These are phyloP conservation scores for Adineta ricciae DNA, from an alignment of 2,888 invertebrate species.

Conservation along the genomic window DNA sequence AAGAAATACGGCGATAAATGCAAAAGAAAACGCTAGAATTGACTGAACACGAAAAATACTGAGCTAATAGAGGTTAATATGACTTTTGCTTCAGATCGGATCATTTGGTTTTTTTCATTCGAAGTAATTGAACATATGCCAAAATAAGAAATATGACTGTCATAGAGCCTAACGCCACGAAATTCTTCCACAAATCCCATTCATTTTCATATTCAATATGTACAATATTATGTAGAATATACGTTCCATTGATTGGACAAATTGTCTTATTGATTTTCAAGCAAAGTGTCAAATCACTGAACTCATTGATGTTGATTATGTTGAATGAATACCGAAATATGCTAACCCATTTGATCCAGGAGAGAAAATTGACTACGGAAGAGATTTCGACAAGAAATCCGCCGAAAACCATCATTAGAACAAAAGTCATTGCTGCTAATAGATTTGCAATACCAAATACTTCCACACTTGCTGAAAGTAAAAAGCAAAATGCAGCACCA, in stretches of 20 bases:
- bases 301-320: not conserved
- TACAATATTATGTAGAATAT: slow-evolving; percentile 40
- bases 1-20: too few species aligned
- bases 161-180: slow-evolving; percentile 40
- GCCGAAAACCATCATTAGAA: slow-evolving; percentile 47
- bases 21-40: too few species aligned
- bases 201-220: slow-evolving; percentile 39
- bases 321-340: not conserved
- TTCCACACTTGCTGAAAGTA: slow-evolving; percentile 42
- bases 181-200: slow-evolving; percentile 46
- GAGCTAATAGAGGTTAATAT: too few species aligned
- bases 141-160: slow-evolving; percentile 39
- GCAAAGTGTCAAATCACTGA: not conserved
- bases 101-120: slow-evolving; percentile 33
- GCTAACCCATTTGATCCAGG: not conserved
- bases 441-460: slow-evolving; percentile 46
- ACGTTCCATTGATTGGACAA: slow-evolving; percentile 34
- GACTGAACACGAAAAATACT: too few species aligned
- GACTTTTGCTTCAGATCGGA: not conserved
- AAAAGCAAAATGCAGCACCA: slow-evolving; percentile 45
- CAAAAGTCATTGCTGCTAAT: slow-evolving; percentile 43
- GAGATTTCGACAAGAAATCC: not conserved
- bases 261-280: not conserved
- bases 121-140: slow-evolving; percentile 43
- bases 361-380: not conserved